phyloP scores from a whole-genome alignment of 1,140 invertebrate genomes.

The Zaprionus ornatus region DNA sequence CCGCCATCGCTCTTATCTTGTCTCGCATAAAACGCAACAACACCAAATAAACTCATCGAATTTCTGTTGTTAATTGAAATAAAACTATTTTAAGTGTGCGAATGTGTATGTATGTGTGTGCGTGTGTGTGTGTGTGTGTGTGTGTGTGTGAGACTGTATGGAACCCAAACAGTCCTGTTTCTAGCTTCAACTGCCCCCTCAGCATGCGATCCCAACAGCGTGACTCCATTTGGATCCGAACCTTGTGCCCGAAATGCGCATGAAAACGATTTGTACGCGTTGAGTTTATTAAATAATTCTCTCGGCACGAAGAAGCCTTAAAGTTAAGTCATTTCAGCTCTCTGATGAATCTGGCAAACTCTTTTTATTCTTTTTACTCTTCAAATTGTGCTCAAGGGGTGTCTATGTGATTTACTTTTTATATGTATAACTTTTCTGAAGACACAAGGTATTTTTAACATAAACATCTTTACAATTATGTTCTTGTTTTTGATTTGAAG shows the following conservation, averaged over 20 bases:
- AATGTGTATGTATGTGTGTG: conserved; percentile 34
- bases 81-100: conserved; percentile 72
- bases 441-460: too few relatives aligned
- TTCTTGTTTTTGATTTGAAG: too few relatives aligned
- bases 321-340: background rate
- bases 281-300: conserved; percentile 32
- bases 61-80: conserved; percentile 82
- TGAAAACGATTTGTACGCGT: background rate
- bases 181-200: background rate
- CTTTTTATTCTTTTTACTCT: too few relatives aligned
- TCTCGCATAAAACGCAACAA: conserved; percentile 76
- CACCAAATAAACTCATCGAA: conserved; percentile 81
- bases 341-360: background rate
- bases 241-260: background rate
- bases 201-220: background rate
- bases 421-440: background rate
- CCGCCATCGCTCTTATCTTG: conserved; percentile 79
- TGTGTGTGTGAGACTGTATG: background rate
- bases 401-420: background rate
- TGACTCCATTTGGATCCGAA: background rate
- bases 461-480: too few relatives aligned
- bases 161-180: background rate
- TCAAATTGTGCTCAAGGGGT: too few relatives aligned
- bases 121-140: conserved; percentile 3
- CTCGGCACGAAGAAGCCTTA: conserved; percentile 2